Percentiles rank a stretch among this genome's conserved stretches.
These are phyloP conservation scores for Crepidodera aurea DNA, from an alignment of 2,888 invertebrate species.

Conservation along the genomic window DNA sequence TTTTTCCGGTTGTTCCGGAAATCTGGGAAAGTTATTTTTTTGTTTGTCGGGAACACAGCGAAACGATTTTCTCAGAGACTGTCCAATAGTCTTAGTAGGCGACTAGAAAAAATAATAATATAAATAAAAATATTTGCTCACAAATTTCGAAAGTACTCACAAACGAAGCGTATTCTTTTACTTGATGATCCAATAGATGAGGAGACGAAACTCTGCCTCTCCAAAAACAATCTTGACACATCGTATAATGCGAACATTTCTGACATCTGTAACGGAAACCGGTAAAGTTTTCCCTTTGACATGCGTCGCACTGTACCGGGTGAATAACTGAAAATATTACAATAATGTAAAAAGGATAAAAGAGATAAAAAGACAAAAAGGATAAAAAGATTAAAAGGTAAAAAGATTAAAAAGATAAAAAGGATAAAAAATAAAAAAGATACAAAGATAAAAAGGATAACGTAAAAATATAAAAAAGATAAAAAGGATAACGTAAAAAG, in stretches of 20 bases:
- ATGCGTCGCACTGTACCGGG: constrained; percentile 93
- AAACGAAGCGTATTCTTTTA: constrained; percentile 96
- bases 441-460: too few species aligned
- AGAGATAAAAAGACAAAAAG: too few species aligned
- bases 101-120: constrained; percentile 67
- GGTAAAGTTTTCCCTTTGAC: constrained; percentile 88
- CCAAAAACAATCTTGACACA: constrained; percentile 99
- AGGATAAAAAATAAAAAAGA: too few species aligned
- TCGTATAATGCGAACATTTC: constrained; percentile 95
- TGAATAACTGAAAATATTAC: constrained; percentile 89
- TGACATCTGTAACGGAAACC: constrained; percentile 99
- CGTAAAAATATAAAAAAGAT: too few species aligned
- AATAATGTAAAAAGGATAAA: too few species aligned
- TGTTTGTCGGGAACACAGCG: constrained; percentile 95
- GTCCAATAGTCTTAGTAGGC: constrained; percentile 95
- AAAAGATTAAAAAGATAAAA: too few species aligned
- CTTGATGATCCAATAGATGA: constrained; percentile 95
- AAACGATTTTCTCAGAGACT: constrained; percentile 95
- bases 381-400: too few species aligned
- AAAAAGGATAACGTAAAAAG: too few species aligned
- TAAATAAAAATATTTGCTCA: background rate
- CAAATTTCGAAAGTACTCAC: constrained; percentile 67
- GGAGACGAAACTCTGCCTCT: constrained; percentile 88
- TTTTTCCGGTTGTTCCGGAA: constrained; percentile 93
- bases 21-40: constrained; percentile 81